Base-by-base conservation (phyloP, 2,113 vertebrate genomes). In the Anhinga rufa region DNA sequence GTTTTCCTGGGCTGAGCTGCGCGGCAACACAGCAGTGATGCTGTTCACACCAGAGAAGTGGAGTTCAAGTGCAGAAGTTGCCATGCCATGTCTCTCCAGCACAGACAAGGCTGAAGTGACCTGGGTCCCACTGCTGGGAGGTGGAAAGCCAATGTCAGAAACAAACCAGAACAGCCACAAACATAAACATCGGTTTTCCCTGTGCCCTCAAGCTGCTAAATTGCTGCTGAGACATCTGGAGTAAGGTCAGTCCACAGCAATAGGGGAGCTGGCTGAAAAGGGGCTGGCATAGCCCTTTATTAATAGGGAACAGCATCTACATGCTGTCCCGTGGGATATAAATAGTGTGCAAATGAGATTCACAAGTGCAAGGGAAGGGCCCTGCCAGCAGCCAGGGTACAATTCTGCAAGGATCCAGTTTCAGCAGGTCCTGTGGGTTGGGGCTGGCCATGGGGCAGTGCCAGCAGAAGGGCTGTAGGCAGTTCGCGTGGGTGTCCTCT, bases 281-380 rank as follows among this genome's bases (percentile, higher is more conserved):
- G 61, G 36, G 20, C n/a, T 79, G 74, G 19, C 31, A 49, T 19
- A 46, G 74, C 24, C 31, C 54, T 28, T 14, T 54, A 6, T 20
- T 18, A 20, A 44, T 12, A 36, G 61, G 21, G 17, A 79, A 31
- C 0, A 0, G 8, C 5, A 6, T 40, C 65, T 21, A 19, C 10
- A 1, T 5, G 38, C 61, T 83, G 36, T n/a, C 22, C 71, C 65
- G 4, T 14, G 58, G 36, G 57, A 48, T 69, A n/a, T 4, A 60
- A 82, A 82, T 34, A 76, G 74, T 5, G 7, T 16, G 24, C 1
- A 3, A 76, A 76, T 20, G 78, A 65, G 54, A 77, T 46, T 51
- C 57, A 28, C 25, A 7, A 12, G n/a, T 0, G 14, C 51, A 20
- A 72, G 58, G 32, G 46, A 48, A 80, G 54, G 34, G 79, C 14